phyloP scores from a whole-genome alignment of 2,888 invertebrate species.

The Pedicia rivosa region DNA sequence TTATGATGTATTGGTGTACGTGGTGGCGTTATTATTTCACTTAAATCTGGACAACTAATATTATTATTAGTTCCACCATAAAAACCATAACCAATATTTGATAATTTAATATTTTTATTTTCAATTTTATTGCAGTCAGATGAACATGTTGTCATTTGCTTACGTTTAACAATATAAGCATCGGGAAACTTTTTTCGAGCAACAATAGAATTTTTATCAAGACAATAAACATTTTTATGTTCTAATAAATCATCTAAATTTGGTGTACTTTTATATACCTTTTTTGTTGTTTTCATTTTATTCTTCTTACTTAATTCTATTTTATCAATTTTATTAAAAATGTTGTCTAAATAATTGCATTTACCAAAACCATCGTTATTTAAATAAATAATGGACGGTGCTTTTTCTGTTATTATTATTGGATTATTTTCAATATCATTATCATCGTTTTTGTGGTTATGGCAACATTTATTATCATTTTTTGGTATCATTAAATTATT shows the following conservation, averaged over 20 bases:
- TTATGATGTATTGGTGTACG: background rate
- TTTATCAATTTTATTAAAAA: too few relatives aligned
- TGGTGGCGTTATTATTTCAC: constrained; percentile 7
- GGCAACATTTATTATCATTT: too few relatives aligned
- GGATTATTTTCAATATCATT: too few relatives aligned
- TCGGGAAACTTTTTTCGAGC: constrained; percentile 29
- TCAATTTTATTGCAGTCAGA: background rate
- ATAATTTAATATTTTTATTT: background rate
- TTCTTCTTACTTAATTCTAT: too few relatives aligned
- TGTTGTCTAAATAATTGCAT: too few relatives aligned
- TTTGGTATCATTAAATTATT: too few relatives aligned
- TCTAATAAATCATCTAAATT: constrained; percentile 2
- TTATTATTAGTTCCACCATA: background rate
- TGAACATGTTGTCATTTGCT: constrained; percentile 4
- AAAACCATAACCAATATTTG: background rate
- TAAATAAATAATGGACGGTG: too few relatives aligned
- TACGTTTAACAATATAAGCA: constrained; percentile 27
- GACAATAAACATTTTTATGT: background rate
- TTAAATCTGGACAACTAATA: constrained; percentile 28
- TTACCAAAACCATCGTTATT: too few relatives aligned
- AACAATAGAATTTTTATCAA: background rate
- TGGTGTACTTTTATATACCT: constrained; percentile 9
- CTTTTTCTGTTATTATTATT: too few relatives aligned
- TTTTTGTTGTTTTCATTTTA: too few relatives aligned
- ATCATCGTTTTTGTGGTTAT: too few relatives aligned